Conservation (phyloP, 2,888 invertebrate genomes). For the Heliconius erato region DNA sequence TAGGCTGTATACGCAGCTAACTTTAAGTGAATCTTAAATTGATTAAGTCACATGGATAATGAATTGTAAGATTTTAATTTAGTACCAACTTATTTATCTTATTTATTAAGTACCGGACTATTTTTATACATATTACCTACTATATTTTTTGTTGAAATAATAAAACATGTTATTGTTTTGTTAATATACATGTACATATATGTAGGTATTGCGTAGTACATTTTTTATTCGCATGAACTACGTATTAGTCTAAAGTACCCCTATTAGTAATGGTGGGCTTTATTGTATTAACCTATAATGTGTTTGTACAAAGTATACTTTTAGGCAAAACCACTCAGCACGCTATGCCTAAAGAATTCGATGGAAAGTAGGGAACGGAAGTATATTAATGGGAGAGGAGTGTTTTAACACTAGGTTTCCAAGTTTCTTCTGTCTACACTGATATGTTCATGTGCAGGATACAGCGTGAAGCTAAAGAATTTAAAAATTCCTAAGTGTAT, state of each 20-base stretch:
- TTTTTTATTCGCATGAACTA: not conserved
- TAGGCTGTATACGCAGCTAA: not conserved
- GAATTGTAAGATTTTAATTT: not conserved
- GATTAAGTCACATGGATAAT: not conserved
- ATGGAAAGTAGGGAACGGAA: too few relatives aligned
- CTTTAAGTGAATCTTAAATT: not conserved
- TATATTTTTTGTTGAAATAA: not conserved
- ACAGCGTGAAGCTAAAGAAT: too few relatives aligned
- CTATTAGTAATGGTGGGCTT: not conserved
- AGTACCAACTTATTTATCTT: not conserved
- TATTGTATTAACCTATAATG: not conserved
- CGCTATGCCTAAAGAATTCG: too few relatives aligned
- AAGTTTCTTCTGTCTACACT: too few relatives aligned
- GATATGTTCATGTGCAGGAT: too few relatives aligned
- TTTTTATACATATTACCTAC: not conserved
- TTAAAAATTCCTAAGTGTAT: conserved; percentile 9
- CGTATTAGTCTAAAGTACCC: not conserved
- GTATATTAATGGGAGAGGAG: too few relatives aligned
- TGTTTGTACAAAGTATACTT: not conserved
- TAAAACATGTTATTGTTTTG: not conserved
- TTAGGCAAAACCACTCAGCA: not conserved
- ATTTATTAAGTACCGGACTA: not conserved
- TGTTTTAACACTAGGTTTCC: too few relatives aligned
- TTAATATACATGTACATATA: too few relatives aligned
- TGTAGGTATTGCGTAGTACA: not conserved